Evolutionary conservation across 2,113 vertebrate genomes (phyloP).

Genomic region (Jacana jacana): DNA sequence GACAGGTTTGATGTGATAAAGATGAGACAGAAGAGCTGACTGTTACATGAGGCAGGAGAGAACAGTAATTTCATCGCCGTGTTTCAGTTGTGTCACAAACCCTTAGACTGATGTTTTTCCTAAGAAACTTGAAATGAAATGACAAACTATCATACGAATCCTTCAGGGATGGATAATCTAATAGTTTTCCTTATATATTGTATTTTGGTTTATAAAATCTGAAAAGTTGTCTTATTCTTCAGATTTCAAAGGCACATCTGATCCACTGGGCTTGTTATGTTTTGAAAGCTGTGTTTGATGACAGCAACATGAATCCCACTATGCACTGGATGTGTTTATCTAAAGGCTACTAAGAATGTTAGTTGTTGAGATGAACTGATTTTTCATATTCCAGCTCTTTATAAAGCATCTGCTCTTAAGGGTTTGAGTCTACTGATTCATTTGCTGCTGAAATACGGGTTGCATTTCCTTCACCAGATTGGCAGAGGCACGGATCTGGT

Average conservation of each 20-base stretch:
- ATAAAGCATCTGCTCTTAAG: not conserved
- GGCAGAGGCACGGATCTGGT: not conserved
- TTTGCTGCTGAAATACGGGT: not conserved
- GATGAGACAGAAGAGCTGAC: conserved; percentile 13
- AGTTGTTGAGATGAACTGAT: not conserved
- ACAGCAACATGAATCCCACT: not conserved
- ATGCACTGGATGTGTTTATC: not conserved
- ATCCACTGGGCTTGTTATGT: conserved; percentile 20
- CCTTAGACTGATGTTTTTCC: conserved; percentile 28
- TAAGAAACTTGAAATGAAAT: conserved; percentile 36
- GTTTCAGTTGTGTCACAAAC: conserved; percentile 13
- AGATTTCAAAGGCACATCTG: conserved; percentile 52
- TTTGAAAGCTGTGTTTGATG: conserved; percentile 44
- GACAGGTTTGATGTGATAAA: conserved; percentile 25
- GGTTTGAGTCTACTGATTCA: not conserved
- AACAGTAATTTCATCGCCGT: not conserved
- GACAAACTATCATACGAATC: conserved; percentile 32
- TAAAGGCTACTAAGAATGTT: not conserved
- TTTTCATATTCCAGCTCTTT: not conserved
- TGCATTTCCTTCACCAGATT: not conserved
- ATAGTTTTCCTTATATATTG: conserved; percentile 22
- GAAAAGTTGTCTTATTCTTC: conserved; percentile 20
- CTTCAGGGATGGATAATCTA: conserved; percentile 46
- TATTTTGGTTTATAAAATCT: conserved; percentile 40
- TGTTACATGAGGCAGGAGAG: not conserved